Percentiles rank a stretch among this genome's conserved stretches.
phyloP scores from a whole-genome alignment of 2,113 vertebrate species.

The Gopherus flavomarginatus region DNA sequence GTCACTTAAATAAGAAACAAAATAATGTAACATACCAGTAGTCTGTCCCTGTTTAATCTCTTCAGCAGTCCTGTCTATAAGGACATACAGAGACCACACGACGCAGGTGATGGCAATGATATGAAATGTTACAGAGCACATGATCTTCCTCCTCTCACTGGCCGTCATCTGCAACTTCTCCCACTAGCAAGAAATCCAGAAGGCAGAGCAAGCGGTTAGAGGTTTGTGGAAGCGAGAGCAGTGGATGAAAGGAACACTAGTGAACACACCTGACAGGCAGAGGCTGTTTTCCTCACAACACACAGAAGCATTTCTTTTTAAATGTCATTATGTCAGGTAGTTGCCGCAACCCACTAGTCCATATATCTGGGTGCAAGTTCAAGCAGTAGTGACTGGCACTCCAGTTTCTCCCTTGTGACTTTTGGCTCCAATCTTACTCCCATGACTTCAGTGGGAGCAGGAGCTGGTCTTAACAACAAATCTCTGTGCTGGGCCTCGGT shows the following conservation, averaged over 20 bases:
- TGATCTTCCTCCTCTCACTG: constrained; percentile 97
- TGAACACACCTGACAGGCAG: background rate
- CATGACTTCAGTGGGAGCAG: fast-evolving
- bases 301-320: background rate
- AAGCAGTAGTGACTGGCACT: background rate
- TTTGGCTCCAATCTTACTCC: background rate
- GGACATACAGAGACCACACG: constrained; percentile 98
- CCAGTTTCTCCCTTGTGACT: background rate
- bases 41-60: constrained; percentile 95
- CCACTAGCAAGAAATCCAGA: constrained; percentile 85
- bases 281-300: background rate
- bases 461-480: background rate
- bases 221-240: background rate
- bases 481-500: fast-evolving
- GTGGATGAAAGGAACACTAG: background rate
- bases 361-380: background rate
- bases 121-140: constrained; percentile 98
- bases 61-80: constrained; percentile 97
- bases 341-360: background rate
- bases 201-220: constrained; percentile 32
- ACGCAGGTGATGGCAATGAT: constrained; percentile 98
- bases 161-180: constrained; percentile 98
- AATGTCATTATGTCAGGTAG: background rate
- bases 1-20: background rate
- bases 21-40: constrained; percentile 73